Percentiles rank a stretch among this genome's conserved stretches.
phyloP scores from a whole-genome alignment of 2,113 vertebrate species.

The Grus americana region DNA sequence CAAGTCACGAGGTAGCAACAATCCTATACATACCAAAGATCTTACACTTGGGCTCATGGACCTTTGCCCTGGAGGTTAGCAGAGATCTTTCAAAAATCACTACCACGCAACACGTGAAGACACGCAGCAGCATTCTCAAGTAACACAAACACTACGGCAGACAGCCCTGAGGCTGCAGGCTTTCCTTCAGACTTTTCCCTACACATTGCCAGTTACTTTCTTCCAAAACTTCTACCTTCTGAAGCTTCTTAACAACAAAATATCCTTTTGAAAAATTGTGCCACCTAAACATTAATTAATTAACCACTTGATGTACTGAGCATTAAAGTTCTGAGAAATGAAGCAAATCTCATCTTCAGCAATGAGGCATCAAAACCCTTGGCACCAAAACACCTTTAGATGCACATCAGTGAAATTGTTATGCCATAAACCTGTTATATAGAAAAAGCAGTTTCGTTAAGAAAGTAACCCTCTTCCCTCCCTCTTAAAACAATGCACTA shows the following conservation, averaged over 20 bases:
- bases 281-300: background rate
- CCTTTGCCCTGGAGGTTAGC: background rate
- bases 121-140: background rate
- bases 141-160: background rate
- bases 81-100: background rate
- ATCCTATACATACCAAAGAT: background rate
- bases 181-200: background rate
- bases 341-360: background rate
- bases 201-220: background rate
- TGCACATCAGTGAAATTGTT: background rate
- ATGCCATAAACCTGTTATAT: background rate
- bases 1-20: background rate
- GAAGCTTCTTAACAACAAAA: background rate
- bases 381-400: background rate
- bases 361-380: background rate
- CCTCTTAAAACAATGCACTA: background rate
- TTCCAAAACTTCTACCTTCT: background rate
- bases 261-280: background rate
- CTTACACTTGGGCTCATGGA: rapidly evolving
- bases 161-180: background rate
- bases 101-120: background rate
- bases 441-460: background rate
- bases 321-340: background rate
- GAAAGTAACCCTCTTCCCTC: background rate
- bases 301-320: background rate